These are phyloP conservation scores for Bombus sylvicola DNA, from an alignment of 1,140 invertebrate species.

Conservation along the genomic window DNA sequence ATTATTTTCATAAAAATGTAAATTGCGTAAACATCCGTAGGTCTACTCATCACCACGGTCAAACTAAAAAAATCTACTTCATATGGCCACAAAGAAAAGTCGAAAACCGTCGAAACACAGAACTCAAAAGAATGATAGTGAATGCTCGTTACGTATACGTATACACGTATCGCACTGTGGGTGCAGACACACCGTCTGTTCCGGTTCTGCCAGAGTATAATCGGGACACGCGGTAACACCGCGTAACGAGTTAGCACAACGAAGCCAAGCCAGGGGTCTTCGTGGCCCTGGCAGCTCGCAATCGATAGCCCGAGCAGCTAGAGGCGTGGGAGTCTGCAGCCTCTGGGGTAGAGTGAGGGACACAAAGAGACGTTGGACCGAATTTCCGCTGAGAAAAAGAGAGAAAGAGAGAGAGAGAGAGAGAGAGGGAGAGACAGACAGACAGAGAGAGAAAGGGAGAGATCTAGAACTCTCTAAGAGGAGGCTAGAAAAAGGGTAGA, in stretches of 20 bases:
- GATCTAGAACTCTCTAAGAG: neutral
- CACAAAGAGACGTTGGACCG: constrained; percentile 67
- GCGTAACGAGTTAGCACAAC: constrained; percentile 72
- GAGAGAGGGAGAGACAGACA: no score
- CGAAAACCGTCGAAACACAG: neutral
- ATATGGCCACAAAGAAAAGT: no score
- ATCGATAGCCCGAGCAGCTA: constrained; percentile 73
- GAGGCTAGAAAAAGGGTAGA: neutral
- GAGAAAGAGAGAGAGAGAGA: neutral
- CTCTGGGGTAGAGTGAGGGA: constrained; percentile 53
- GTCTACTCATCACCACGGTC: no score
- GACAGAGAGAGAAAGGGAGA: no score
- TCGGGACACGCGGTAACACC: constrained; percentile 64
- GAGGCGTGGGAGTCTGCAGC: constrained; percentile 66
- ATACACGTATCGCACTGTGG: neutral
- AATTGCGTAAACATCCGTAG: no score
- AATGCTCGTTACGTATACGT: neutral
- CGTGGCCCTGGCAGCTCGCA: constrained; percentile 69
- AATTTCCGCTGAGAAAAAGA: constrained; percentile 48
- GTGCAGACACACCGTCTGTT: neutral
- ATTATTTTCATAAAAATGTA: no score
- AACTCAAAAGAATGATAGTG: neutral
- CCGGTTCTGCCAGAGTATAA: constrained; percentile 35
- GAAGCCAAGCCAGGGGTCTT: constrained; percentile 61
- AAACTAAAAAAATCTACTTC: no score